Conservation (phyloP, 2,888 invertebrate species). For the Trachelus iudaicus region DNA sequence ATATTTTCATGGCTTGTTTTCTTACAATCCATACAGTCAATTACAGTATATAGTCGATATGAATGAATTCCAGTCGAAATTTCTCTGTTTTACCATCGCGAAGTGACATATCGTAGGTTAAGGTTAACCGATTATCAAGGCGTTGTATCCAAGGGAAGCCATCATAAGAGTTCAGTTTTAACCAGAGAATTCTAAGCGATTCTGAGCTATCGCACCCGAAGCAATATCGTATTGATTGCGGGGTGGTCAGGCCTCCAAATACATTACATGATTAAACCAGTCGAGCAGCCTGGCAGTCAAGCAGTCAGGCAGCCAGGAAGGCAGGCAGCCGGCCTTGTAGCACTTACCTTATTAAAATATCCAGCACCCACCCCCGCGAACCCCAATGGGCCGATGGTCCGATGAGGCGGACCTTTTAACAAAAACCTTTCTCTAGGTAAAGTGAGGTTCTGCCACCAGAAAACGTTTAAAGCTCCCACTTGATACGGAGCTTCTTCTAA, state of each 20-base stretch:
- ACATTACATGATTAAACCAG: conserved; percentile 66
- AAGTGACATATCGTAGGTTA: neutral
- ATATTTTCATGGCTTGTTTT: neutral
- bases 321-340: conserved; percentile 56
- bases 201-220: conserved; percentile 49
- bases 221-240: conserved; percentile 64
- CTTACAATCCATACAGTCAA: neutral
- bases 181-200: neutral
- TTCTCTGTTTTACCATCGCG: neutral
- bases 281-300: conserved; percentile 42
- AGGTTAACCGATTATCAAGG: neutral
- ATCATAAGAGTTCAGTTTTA: neutral
- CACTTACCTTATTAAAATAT: conserved; percentile 67
- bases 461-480: neutral
- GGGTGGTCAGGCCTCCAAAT: conserved; percentile 59
- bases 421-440: conserved; percentile 9
- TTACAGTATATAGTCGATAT: neutral
- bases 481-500: neutral
- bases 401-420: conserved; percentile 3
- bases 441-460: neutral
- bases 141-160: neutral
- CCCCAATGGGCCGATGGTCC: conserved; percentile 10
- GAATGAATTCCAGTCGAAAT: neutral
- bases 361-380: conserved; percentile 46
- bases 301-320: conserved; percentile 28